A percentile compares a stretch with the other conserved stretches of the same genome.
Conservation (phyloP, 1,140 invertebrate genomes). For the Eumaeus atala region DNA sequence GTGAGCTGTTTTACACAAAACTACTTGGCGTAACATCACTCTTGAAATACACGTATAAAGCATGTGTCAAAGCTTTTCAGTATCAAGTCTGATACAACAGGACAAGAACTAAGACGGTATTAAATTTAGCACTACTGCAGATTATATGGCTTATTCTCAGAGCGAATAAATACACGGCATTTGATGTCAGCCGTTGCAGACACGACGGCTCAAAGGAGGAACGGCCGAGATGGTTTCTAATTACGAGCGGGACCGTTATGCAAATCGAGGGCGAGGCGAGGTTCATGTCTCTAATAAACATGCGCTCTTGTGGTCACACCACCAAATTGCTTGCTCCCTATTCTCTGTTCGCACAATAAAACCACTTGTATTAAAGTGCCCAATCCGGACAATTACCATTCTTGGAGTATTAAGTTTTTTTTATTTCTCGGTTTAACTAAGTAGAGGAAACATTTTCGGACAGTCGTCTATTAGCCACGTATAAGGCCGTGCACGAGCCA, state of each 20-base stretch:
- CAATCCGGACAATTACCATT: conserved; percentile 48
- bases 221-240: conserved; percentile 67
- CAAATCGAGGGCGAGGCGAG: conserved; percentile 56
- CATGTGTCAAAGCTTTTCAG: too few species aligned
- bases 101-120: conserved; percentile 21
- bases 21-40: too few species aligned
- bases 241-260: conserved; percentile 67
- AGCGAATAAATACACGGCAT: conserved; percentile 56
- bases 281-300: conserved; percentile 68
- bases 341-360: conserved; percentile 47
- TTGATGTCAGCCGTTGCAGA: conserved; percentile 44
- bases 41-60: too few species aligned
- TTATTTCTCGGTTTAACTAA: neutral
- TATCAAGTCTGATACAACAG: too few species aligned
- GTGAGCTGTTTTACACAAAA: too few species aligned
- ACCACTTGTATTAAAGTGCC: conserved; percentile 43
- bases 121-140: conserved; percentile 42
- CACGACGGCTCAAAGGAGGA: conserved; percentile 59
- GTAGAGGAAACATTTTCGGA: conserved; percentile 7
- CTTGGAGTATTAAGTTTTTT: conserved; percentile 37
- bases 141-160: conserved; percentile 46
- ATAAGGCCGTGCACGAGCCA: conserved; percentile 28
- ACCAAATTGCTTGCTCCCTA: conserved; percentile 55
- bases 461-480: conserved; percentile 30
- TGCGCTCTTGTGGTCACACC: conserved; percentile 58